Evolutionary conservation across 2,888 invertebrate species (phyloP).

Genomic region (Cactoblastis cactorum): DNA sequence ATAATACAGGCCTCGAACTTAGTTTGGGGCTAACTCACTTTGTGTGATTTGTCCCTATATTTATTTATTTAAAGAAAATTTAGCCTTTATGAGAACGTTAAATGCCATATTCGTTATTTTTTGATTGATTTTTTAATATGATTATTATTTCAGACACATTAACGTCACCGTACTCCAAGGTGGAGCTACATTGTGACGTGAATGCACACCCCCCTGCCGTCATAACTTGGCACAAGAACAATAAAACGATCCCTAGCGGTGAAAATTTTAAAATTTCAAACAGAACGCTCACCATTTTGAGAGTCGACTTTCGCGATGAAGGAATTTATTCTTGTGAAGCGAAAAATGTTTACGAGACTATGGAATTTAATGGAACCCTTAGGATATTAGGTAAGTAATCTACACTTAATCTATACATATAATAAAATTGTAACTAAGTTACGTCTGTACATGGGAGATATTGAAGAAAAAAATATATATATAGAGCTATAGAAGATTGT

Average conservation of each 20-base stretch:
- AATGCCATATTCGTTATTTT: no score
- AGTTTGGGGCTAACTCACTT: no score
- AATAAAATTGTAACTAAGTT: no score
- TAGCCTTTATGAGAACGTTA: no score
- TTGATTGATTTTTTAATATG: no score
- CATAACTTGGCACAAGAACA: conserved; percentile 55
- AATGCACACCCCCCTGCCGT: conserved; percentile 41
- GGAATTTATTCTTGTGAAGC: conserved; percentile 77
- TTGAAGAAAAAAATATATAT: no score
- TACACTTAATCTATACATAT: no score
- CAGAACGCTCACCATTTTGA: conserved; percentile 39
- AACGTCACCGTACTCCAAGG: conserved; percentile 46
- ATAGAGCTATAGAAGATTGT: no score
- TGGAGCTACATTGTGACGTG: conserved; percentile 42
- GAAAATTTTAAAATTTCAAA: conserved; percentile 34
- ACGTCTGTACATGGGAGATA: no score
- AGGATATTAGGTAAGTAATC: conserved; percentile 50
- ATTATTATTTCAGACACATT: conserved; percentile 44
- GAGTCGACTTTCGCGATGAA: conserved; percentile 46
- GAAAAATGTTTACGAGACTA: conserved; percentile 61
- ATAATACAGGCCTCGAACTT: no score
- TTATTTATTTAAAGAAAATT: no score
- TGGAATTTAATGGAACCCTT: conserved; percentile 42
- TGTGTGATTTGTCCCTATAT: no score
- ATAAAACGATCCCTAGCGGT: conserved; percentile 32